Evolutionary conservation across 2,113 vertebrate species (phyloP).

Genomic region (Phylloscopus trochiloides): DNA sequence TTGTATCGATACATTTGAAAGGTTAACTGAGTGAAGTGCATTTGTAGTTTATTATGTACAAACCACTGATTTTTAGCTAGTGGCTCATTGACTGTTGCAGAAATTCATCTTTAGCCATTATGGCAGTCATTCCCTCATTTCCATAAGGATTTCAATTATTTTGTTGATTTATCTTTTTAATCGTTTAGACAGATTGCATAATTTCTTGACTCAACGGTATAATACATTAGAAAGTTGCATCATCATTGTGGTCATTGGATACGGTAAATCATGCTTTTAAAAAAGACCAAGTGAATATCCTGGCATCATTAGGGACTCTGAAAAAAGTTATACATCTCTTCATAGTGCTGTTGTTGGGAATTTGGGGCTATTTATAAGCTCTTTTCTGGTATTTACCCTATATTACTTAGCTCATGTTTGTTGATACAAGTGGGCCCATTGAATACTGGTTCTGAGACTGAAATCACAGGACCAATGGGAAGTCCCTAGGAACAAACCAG

Average conservation of each 20-base stretch:
- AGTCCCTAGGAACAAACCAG: not conserved
- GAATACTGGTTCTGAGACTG: not conserved
- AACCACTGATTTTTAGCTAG: not conserved
- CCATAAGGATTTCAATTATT: not conserved
- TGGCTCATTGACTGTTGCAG: not conserved
- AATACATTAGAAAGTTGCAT: not conserved
- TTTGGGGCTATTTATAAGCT: not conserved
- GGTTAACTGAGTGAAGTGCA: not conserved
- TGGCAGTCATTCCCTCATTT: not conserved
- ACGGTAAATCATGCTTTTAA: not conserved
- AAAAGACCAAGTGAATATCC: not conserved
- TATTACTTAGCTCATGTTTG: not conserved
- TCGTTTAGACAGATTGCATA: not conserved
- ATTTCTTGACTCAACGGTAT: not conserved
- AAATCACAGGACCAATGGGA: fast-evolving
- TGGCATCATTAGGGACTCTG: not conserved
- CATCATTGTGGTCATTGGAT: not conserved
- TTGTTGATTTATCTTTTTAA: not conserved
- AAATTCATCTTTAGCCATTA: not conserved
- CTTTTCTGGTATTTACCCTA: not conserved
- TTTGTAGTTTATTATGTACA: not conserved
- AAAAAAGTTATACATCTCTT: not conserved
- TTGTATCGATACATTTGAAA: not conserved
- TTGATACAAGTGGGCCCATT: not conserved
- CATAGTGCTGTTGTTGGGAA: not conserved